Evolutionary conservation across 2,113 vertebrate species (phyloP), one percentile per base, ranked within the genome.

Genomic region (Sardina pilchardus): DNA sequence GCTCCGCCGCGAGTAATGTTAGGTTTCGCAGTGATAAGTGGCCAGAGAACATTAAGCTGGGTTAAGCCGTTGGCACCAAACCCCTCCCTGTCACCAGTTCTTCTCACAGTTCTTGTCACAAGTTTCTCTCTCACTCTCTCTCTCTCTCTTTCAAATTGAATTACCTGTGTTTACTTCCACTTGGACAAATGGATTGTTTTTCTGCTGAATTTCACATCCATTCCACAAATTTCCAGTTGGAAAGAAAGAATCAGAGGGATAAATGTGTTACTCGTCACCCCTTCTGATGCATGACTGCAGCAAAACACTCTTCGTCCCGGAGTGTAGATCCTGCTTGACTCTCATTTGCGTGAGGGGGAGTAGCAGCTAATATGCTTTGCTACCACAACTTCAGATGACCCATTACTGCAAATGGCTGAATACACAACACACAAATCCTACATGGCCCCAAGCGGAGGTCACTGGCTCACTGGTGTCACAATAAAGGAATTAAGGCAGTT

Each of bases 11-110:
- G 34, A 34, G 71, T 78, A 78, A 78, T 78, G 71, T 78, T 78
- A 78, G 71, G 71, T 78, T 78, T 78, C 71, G 34, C 71, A 17
- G 71, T 36, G 71, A 34, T 78, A 78, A 78, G 71, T 78, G 34
- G 71, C 26, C 71, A 36, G 34, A 12, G 34, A 34, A 34, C 71
- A 39, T 78, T 78, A 78, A 78, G 71, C 34, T 36, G 71, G 71
- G 71, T 78, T 78, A 78, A 78, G 71, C 71, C 21, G 10, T 34
- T 78, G 71, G 30, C 30, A 78, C 71, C 71, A 30, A 71, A 30
- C 63, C n/a, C 26, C 3, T 34, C 26, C 63, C 26, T 16, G 30
- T 34, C 63, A 71, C 63, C 63, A 71, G 7, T 16, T 36, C 30
- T 36, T 14, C 30, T 36, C 71, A 16, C 71, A 16, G 16, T 78